Evolutionary conservation across 2,113 vertebrate genomes (phyloP).

Genomic region (Pongo abelii): DNA sequence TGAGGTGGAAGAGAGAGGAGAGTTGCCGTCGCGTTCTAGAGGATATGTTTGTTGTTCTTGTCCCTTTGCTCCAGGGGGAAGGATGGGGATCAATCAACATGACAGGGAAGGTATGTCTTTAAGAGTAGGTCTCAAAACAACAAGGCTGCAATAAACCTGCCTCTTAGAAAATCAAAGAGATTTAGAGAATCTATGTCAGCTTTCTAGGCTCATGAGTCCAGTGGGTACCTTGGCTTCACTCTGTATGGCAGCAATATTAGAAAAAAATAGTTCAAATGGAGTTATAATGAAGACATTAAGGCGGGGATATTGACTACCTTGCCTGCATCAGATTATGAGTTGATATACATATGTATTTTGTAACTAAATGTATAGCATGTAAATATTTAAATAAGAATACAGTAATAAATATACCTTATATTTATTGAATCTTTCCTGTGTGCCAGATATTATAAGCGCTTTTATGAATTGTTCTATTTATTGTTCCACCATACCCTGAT

Average conservation of each 20-base stretch:
- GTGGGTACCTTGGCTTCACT: neutral
- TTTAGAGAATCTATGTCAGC: neutral
- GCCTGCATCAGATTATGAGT: neutral
- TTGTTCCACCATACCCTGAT: neutral
- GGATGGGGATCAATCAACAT: neutral
- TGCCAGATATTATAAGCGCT: neutral
- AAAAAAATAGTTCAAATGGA: neutral
- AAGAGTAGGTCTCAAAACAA: neutral
- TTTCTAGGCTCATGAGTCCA: neutral
- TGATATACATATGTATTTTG: neutral
- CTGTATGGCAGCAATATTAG: neutral
- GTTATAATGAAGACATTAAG: neutral
- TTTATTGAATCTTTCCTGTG: neutral
- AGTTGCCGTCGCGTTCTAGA: no score
- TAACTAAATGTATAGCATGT: neutral
- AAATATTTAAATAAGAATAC: neutral
- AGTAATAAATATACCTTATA: neutral
- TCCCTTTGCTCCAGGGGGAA: neutral
- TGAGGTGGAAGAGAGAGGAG: neutral
- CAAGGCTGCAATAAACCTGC: neutral
- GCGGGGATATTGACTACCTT: neutral
- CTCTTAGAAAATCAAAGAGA: neutral
- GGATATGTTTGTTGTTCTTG: neutral
- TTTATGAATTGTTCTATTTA: slow-evolving; percentile 23
- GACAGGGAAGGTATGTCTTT: neutral